Evolutionary conservation across 2,888 invertebrate species (phyloP).

Genomic region (Stenodema calcarata): DNA sequence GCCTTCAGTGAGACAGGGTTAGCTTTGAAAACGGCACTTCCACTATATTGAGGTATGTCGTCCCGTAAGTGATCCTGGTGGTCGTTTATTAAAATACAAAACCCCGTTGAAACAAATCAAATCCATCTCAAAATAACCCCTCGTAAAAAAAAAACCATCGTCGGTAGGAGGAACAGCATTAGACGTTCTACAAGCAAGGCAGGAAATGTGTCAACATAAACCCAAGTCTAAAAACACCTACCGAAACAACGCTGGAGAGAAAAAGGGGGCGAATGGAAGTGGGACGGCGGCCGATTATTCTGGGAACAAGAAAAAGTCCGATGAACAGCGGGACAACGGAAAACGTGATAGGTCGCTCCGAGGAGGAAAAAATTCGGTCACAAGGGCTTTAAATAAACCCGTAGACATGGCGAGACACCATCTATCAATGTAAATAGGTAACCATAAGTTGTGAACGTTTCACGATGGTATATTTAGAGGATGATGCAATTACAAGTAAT

Average conservation of each 20-base stretch:
- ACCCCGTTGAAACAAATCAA: not conserved
- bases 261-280: not conserved
- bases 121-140: not conserved
- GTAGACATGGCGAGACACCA: too few species aligned
- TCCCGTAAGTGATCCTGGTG: too few species aligned
- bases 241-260: not conserved
- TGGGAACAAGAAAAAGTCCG: not conserved
- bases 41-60: too few species aligned
- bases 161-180: not conserved
- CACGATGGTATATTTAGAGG: too few species aligned
- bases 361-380: not conserved
- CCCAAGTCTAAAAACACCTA: not conserved
- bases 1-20: too few species aligned
- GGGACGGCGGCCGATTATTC: not conserved
- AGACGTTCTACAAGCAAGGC: not conserved
- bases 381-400: not conserved
- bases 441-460: too few species aligned
- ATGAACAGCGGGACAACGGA: not conserved
- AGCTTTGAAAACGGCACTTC: too few species aligned
- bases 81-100: not conserved
- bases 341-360: not conserved
- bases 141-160: not conserved
- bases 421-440: too few species aligned
- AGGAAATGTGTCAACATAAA: not conserved
- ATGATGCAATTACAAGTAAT: too few species aligned